Base-by-base conservation (phyloP, 2,797 vertebrate genomes). In the Amphiprion clarkii region DNA sequence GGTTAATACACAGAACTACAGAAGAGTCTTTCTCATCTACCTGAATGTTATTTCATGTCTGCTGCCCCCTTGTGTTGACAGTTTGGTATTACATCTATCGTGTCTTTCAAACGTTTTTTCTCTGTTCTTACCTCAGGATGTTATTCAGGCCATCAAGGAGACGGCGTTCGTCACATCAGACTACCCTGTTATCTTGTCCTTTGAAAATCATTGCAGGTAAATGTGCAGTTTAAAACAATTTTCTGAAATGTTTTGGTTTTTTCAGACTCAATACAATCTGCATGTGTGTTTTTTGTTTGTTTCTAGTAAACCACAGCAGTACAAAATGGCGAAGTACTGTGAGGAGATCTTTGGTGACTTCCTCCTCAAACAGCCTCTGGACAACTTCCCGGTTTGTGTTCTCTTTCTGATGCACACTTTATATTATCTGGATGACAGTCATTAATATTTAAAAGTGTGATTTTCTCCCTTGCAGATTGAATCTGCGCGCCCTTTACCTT, bases 161-260 rank as follows among this genome's bases (percentile, higher is more conserved):
- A 99, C 98, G 0, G 98, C 98, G 0, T 99, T 99, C 87, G 96
- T 97, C 76, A 98, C 97, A 2, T 97, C 98, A 2, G 96, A 97
- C 0, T 98, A 96, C 74, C 98, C 98, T 29, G 97, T 99, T 66
- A 99, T 99, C 90, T 95, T 99, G 88, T 99, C 98, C 11, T 99
- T 99, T 91, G 98, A 99, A 95, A 99, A 99, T 90, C 98, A 99
- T 83, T 99, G 98, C 97, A 97, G 97, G 98, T 99, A 93, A 36
- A 55, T 63, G 27, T 55, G 2, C 29, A 56, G 9, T 42, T 21
- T 1, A 21, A 23, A 21, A 23, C 3, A 6, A 7, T 4, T 46
- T 46, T 17, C 2, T 1, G 6, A 54, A 23, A 46, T 53, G 40
- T 62, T 11, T 55, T 17, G 4, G 5, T 36, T 5, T 58, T 23